A percentile compares a stretch with the other conserved stretches of the same genome.
phyloP scores from a whole-genome alignment of 2,797 vertebrate genomes.

The Coregonus ussuriensis region DNA sequence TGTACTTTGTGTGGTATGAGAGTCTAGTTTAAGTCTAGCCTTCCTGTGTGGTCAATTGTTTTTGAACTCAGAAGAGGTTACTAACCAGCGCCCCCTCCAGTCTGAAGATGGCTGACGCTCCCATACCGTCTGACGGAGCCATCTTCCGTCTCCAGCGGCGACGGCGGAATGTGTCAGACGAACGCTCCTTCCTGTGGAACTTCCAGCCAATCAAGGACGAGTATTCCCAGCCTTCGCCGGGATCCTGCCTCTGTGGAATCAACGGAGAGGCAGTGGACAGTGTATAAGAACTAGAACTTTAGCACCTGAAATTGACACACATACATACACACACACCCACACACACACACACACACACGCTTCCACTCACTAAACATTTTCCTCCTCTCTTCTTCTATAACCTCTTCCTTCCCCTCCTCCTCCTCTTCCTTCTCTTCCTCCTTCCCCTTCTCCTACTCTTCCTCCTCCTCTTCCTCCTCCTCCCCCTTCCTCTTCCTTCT shows the following conservation, averaged over 20 bases:
- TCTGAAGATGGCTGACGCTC: conserved; percentile 91
- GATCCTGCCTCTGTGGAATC: conserved; percentile 52
- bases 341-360: not conserved
- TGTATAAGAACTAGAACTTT: not conserved
- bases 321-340: not conserved
- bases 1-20: conserved; percentile 24
- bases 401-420: not conserved
- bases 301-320: conserved; percentile 40
- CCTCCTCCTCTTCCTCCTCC: not conserved
- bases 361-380: not conserved
- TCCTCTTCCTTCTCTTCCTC: no score
- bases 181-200: conserved; percentile 89
- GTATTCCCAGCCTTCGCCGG: conserved; percentile 95
- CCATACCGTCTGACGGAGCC: conserved; percentile 85
- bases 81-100: conserved; percentile 94
- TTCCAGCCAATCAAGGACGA: conserved; percentile 97
- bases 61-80: conserved; percentile 73
- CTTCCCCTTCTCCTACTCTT: not conserved
- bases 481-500: conserved; percentile 15
- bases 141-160: conserved; percentile 95
- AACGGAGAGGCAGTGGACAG: conserved; percentile 57
- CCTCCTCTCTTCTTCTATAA: not conserved
- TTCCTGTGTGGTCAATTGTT: conserved; percentile 51
- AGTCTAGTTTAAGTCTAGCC: conserved; percentile 34
- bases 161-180: conserved; percentile 90